These are phyloP conservation scores for Leucophenga varia DNA, from an alignment of 1,140 invertebrate species.

Conservation along the genomic window DNA sequence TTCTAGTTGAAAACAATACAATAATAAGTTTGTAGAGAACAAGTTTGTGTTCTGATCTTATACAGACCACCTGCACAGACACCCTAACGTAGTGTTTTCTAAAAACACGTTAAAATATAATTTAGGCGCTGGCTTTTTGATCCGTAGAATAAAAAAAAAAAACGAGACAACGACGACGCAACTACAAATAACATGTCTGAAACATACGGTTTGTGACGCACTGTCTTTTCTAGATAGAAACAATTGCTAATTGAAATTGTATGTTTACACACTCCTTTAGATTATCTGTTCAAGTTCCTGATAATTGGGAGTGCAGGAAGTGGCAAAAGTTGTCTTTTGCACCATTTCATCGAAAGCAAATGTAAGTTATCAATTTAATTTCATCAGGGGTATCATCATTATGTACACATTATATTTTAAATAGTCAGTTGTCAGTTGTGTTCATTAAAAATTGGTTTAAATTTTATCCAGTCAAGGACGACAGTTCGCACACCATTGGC, in stretches of 20 bases:
- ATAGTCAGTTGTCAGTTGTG: too few relatives aligned
- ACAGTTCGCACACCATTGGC: conserved; percentile 80
- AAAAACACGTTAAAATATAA: neutral
- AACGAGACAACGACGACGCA: conserved; percentile 28
- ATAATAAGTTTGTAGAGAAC: conserved; percentile 2
- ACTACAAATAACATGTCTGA: conserved; percentile 47
- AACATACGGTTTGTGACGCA: conserved; percentile 46
- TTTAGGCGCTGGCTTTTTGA: too few relatives aligned
- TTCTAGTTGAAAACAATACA: conserved; percentile 21
- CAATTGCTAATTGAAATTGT: conserved; percentile 13
- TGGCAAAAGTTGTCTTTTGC: conserved; percentile 84
- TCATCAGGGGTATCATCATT: too few relatives aligned
- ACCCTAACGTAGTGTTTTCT: neutral
- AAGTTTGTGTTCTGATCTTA: neutral
- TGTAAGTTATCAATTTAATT: conserved; percentile 67
- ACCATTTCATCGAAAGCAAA: conserved; percentile 90
- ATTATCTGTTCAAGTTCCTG: conserved; percentile 83
- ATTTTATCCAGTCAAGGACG: conserved; percentile 78
- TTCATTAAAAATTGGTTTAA: too few relatives aligned
- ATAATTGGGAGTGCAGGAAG: conserved; percentile 82
- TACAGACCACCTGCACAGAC: too few relatives aligned
- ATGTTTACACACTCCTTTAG: conserved; percentile 57
- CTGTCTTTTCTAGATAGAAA: neutral
- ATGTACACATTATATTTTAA: too few relatives aligned
- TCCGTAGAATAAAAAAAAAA: too few relatives aligned